Evolutionary conservation across 2,113 vertebrate species (phyloP).

Genomic region (Gavia stellata): DNA sequence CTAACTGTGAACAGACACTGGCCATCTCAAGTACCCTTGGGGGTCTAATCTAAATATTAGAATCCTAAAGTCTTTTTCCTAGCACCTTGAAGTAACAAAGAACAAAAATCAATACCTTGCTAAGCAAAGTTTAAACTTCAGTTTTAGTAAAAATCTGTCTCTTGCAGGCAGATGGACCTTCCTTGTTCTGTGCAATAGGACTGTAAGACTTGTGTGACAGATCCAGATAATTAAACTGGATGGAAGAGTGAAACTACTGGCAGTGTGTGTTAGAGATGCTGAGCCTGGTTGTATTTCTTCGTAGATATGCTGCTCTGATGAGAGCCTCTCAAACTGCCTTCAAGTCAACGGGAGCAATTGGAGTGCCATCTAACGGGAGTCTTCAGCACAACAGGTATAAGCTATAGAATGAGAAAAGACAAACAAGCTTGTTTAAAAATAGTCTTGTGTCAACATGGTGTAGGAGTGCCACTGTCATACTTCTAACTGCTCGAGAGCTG

Average conservation of each 20-base stretch:
- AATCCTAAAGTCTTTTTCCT: background rate
- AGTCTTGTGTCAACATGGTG: background rate
- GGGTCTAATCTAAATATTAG: background rate
- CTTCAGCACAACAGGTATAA: slow-evolving; percentile 71
- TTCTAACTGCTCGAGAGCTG: background rate
- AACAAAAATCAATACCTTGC: background rate
- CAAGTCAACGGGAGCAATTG: slow-evolving; percentile 43
- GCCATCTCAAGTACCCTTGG: background rate
- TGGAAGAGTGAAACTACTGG: background rate
- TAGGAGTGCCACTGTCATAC: background rate
- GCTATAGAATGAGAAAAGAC: background rate
- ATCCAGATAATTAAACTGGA: background rate
- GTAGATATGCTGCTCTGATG: slow-evolving; percentile 75
- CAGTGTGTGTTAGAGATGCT: background rate
- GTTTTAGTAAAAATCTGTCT: background rate
- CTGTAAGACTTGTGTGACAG: background rate
- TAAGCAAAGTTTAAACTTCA: background rate
- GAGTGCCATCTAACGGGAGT: slow-evolving; percentile 52
- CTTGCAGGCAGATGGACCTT: background rate
- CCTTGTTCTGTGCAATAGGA: background rate
- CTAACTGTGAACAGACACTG: background rate
- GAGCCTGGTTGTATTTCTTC: background rate
- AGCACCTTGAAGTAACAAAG: background rate
- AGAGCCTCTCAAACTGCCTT: slow-evolving; percentile 59
- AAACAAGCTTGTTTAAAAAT: background rate